Conservation (phyloP, 2,113 vertebrate genomes). For the Pandion haliaetus region DNA sequence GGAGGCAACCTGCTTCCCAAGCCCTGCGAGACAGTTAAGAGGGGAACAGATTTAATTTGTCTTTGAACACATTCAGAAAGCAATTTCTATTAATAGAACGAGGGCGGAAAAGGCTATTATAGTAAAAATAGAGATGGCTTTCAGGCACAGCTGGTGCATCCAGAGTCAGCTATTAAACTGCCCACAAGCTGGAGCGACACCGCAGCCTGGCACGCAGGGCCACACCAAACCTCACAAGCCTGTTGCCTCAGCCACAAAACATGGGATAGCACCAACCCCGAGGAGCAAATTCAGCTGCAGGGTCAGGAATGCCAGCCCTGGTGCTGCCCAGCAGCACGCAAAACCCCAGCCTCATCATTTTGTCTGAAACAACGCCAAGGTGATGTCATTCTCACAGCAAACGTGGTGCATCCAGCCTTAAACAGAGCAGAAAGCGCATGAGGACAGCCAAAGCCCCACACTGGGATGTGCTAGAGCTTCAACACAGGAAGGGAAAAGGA, state of each 20-base stretch:
- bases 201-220: rapidly evolving
- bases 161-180: background rate
- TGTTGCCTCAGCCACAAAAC: background rate
- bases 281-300: rapidly evolving
- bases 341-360: rapidly evolving
- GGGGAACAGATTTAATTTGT: background rate
- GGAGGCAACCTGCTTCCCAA: background rate
- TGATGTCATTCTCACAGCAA: rapidly evolving
- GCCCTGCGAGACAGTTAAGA: rapidly evolving
- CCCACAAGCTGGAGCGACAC: rapidly evolving
- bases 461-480: rapidly evolving
- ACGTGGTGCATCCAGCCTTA: rapidly evolving
- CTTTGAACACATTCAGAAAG: background rate
- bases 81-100: background rate
- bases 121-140: background rate
- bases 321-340: rapidly evolving
- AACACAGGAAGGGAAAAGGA: background rate
- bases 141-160: background rate
- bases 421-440: rapidly evolving
- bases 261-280: rapidly evolving
- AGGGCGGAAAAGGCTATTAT: background rate
- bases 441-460: rapidly evolving
- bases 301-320: rapidly evolving
- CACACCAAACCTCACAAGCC: background rate
- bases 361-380: rapidly evolving